Base-by-base conservation (phyloP, 2,888 invertebrate species). In the Leptopterna dolabrata region DNA sequence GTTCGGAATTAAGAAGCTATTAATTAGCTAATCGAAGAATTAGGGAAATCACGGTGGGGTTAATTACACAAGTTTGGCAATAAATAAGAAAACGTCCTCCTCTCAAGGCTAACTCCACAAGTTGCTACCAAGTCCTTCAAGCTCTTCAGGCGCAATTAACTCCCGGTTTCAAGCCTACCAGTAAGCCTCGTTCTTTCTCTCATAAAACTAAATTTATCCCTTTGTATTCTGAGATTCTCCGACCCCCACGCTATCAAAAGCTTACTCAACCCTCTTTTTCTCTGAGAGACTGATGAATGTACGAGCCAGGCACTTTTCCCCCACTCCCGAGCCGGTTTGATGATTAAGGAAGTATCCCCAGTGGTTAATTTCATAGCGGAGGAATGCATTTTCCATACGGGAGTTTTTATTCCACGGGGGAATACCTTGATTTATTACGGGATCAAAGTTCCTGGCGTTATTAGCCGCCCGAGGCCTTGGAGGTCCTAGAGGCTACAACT, bases 321-420 rank as follows among this genome's bases (percentile, higher is more conserved):
- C 78, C 41, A 3, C 19, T 1, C 41, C 70, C 36, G n/a, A 19
- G 36, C 43, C 80, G 51, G 76, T 47, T 80, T 55, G 80, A 87
- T 87, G 80, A 87, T 87, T 87, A 87, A 87, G 80, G 86, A 87
- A 87, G 70, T 87, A 87, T 87, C 88, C 78, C 88, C 30, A 36
- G 88, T 43, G 84, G 88, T 88, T 88, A 85, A 85, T 78, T 55
- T 71, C 76, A 55, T 29, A 27, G 45, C 43, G 43, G 78, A 78
- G 87, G 29, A 86, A 85, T 88, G 84, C 78, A 80, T 88, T 85
- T 80, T 76, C 87, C 83, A 76, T 87, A 87, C 81, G 63, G 76
- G 85, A 87, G 76, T 88, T 86, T 86, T 81, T 70, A 45, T 81
- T 80, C 36, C 78, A 16, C 76, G 19, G 16, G 78, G 63, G 80